phyloP scores from a whole-genome alignment of 2,113 vertebrate genomes.

The Oxygymnocypris stewartii region DNA sequence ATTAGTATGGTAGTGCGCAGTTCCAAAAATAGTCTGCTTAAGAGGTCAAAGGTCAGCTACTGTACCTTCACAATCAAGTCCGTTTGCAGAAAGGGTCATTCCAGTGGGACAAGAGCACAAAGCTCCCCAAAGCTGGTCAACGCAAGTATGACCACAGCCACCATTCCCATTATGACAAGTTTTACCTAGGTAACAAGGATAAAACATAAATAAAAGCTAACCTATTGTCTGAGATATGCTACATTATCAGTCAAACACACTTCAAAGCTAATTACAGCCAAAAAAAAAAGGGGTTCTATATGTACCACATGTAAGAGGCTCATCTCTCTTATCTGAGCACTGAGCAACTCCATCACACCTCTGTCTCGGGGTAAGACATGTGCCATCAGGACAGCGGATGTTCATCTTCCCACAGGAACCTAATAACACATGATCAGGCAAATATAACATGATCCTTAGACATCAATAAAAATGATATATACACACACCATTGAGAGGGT shows the following conservation, averaged over 20 bases:
- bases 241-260: background rate
- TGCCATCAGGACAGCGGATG: conserved; percentile 67
- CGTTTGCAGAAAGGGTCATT: conserved; percentile 73
- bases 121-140: conserved; percentile 77
- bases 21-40: background rate
- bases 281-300: background rate
- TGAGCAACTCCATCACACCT: conserved; percentile 69
- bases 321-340: conserved; percentile 73
- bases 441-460: background rate
- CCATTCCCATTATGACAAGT: conserved; percentile 79
- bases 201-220: background rate
- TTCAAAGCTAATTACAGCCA: background rate
- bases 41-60: conserved; percentile 4
- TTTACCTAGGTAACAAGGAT: conserved; percentile 66
- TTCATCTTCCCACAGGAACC: conserved; percentile 56
- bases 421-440: conserved; percentile 21
- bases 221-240: background rate
- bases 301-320: conserved; percentile 69
- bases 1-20: background rate
- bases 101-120: conserved; percentile 78
- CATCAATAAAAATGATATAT: background rate
- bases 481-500: too few relatives aligned
- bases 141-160: conserved; percentile 79
- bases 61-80: conserved; percentile 80
- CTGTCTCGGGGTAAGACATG: conserved; percentile 63